Conservation (phyloP, 1,140 invertebrate species). For the Teleogryllus occipitalis region DNA sequence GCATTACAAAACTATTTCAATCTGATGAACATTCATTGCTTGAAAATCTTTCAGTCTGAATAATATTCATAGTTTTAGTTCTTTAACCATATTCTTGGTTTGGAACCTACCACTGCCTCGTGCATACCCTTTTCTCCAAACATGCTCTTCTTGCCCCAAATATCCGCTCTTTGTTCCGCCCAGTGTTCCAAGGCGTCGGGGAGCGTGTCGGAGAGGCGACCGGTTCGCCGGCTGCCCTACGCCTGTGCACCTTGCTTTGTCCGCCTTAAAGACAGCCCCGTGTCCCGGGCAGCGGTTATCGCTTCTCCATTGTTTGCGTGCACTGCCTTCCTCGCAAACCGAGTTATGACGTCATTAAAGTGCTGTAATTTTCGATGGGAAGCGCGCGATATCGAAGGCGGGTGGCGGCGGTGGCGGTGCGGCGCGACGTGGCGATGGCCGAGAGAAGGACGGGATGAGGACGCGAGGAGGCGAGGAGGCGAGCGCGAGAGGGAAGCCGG, state of each 20-base stretch:
- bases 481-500: neutral
- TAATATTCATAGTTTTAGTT: too few species aligned
- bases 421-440: neutral
- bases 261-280: too few species aligned
- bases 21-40: too few species aligned
- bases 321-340: neutral
- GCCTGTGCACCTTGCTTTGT: too few species aligned
- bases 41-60: too few species aligned
- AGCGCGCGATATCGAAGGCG: neutral
- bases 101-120: too few species aligned
- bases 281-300: neutral
- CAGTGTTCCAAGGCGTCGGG: neutral
- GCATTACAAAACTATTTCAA: too few species aligned
- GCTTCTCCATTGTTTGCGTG: neutral
- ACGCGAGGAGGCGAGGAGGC: neutral
- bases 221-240: too few species aligned
- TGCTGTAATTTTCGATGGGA: neutral
- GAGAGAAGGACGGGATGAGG: neutral
- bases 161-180: neutral
- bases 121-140: too few species aligned
- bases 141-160: too few species aligned
- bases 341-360: conserved; percentile 4
- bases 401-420: neutral
- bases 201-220: too few species aligned
- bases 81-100: neutral